Base-by-base conservation (phyloP, 2,888 invertebrate genomes). In the Drosophila macrothrix region DNA sequence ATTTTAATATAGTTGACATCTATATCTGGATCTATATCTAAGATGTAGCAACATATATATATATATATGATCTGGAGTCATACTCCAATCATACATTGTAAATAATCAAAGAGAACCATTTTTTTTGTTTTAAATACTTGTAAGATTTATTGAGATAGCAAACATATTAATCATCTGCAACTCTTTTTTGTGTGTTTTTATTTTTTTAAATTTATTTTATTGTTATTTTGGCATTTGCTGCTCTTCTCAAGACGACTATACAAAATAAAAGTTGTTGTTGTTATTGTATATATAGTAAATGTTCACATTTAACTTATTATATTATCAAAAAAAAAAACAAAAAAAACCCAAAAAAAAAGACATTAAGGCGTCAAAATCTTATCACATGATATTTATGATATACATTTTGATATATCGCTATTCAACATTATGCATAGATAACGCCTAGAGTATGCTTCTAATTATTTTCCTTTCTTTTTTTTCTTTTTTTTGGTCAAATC, bases 131-230 rank as follows among this genome's bases (percentile, higher is more conserved):
- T 50, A 49, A 78, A 80, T 80, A 76, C 64, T 67, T 64, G 53
- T 64, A 67, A 60, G 33, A 65, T 80, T 80, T 82, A 80, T 80
- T 80, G 79, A 80, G 71, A 75, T 64, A 80, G 75, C 80, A 75
- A 71, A 64, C 46, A 59, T 67, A 62, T 56, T 29, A 0, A 50
- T 53, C 12, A 67, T 58, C 41, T 67, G 54, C 49, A 65, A 55
- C 29, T 63, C 14, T 25, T 31, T 41, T 60, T 60, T 19, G 1
- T 63, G 54, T 46, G 16, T 41, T 41, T 73, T 63, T 52, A 14
- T 53, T 76, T 52, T n/a, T 12, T 37, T 37, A 2, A 16, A 22
- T 6, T 55, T 25, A 7, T n/a, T 52, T 19, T n/a, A 41, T 60
- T 70, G 66, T 80, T 79, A 68, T 62, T 75, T 77, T 81, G 78